phyloP scores from a whole-genome alignment of 2,888 invertebrate genomes.

The Ceramica pisi region DNA sequence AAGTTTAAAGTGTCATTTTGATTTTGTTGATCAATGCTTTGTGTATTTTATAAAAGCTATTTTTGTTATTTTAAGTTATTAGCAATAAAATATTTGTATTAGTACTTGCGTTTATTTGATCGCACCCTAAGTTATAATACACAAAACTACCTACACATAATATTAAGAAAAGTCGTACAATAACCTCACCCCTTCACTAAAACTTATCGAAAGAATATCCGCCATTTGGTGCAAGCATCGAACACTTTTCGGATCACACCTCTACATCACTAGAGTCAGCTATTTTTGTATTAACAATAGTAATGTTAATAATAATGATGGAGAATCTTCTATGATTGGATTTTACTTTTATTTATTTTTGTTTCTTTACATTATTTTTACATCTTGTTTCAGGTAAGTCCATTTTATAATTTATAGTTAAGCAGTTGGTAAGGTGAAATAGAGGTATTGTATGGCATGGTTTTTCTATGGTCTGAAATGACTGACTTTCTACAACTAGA shows the following conservation, averaged over 20 bases:
- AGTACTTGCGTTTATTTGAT: conserved; percentile 49
- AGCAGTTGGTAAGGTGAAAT: conserved; percentile 9
- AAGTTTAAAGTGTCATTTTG: conserved; percentile 13
- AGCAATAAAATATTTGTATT: conserved; percentile 55
- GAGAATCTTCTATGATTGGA: conserved; percentile 64
- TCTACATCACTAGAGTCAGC: conserved; percentile 63
- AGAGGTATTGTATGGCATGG: conserved; percentile 54
- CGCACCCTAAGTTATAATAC: conserved; percentile 4
- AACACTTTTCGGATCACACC: conserved; percentile 37
- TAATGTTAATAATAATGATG: conserved; percentile 71
- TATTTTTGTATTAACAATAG: conserved; percentile 84
- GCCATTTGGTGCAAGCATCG: not conserved
- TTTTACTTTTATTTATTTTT: conserved; percentile 39
- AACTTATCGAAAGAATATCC: conserved; percentile 35
- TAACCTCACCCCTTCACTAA: conserved; percentile 40
- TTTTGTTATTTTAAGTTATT: conserved; percentile 45
- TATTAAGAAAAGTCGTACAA: not conserved
- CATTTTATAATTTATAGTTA: conserved; percentile 58
- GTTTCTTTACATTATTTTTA: conserved; percentile 51
- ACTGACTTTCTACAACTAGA: no score
- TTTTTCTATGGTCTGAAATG: not conserved
- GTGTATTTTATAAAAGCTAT: conserved; percentile 17
- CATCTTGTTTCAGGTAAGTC: conserved; percentile 68
- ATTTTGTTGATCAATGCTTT: conserved; percentile 10
- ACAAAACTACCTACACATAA: not conserved